Evolutionary conservation across 2,888 invertebrate species (phyloP).

Genomic region (Shargacucullia verbasci): DNA sequence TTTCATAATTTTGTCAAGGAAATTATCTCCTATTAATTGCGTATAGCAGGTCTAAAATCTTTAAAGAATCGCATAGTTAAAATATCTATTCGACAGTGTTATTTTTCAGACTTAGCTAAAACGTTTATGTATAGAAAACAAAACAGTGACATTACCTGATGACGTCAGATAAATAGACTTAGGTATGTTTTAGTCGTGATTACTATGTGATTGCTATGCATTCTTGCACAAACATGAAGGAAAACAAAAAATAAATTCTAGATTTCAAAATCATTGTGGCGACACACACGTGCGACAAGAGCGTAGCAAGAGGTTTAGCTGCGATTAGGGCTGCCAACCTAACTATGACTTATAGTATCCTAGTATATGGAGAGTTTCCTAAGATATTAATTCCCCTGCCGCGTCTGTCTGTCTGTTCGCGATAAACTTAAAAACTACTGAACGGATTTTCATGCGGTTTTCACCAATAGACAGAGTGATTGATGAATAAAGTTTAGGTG

Average conservation of each 20-base stretch:
- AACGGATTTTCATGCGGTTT: no score
- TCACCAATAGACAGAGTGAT: no score
- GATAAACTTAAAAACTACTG: no score
- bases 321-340: no score
- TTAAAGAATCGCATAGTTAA: background rate
- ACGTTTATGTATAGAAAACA: background rate
- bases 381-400: no score
- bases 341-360: no score
- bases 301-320: background rate
- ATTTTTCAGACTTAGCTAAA: slow-evolving; percentile 3
- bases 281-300: slow-evolving; percentile 2
- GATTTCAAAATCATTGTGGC: background rate
- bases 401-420: no score
- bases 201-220: background rate
- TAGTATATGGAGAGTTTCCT: no score
- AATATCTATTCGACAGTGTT: background rate
- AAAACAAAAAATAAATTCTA: slow-evolving; percentile 3
- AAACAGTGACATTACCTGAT: background rate
- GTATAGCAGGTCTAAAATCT: no score
- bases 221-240: background rate
- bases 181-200: background rate
- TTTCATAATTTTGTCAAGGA: no score
- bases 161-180: slow-evolving; percentile 1
- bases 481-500: no score
- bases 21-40: no score